Base-by-base conservation (phyloP, 2,113 vertebrate genomes). In the Campylorhamphus procurvoides region DNA sequence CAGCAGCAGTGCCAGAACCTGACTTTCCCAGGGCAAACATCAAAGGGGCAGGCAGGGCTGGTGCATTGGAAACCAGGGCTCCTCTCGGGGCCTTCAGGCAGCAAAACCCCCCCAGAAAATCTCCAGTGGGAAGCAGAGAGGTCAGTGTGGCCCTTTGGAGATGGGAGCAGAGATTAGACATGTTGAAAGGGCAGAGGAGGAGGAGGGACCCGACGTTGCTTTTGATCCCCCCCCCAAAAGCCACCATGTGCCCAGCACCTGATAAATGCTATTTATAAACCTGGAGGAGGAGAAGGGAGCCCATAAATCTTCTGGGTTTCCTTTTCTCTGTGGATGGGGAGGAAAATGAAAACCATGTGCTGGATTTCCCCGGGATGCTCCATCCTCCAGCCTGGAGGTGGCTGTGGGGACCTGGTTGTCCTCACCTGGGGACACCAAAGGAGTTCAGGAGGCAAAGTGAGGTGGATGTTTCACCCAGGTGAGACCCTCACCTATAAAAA, bases 211-310 rank as follows among this genome's bases (percentile, higher is more conserved):
- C 74, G 47, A 49, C 18, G 84, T 96, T 97, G 97, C 97, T 98
- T 98, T 97, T 96, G 98, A 98, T 98, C 97, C 98, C 89, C 84
- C 91, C 91, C 97, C 84, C 62, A n/a, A 69, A 77, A 91, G 81
- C 80, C 93, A 90, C 97, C 97, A 98, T 97, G 96, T 98, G 98
- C 98, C 98, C 97, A 97, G 97, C 98, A 97, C 98, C 98, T 98
- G 98, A 98, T 98, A 98, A 97, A 98, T 71, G 94, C 97, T 96
- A 96, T 92, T 94, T 94, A 93, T 95, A 91, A 97, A 96, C 78
- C 89, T 86, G 74, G 87, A 75, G 94, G 95, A 95, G 94, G 82
- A 95, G 44, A 84, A 42, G 71, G 37, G 85, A 71, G 97, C 96
- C 92, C 94, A 97, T 98, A 98, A 98, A 99, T 98, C 98, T 98